Evolutionary conservation across 2,888 invertebrate species (phyloP), one percentile per base, ranked within the genome.

Genomic region (Melieria omissa): DNA sequence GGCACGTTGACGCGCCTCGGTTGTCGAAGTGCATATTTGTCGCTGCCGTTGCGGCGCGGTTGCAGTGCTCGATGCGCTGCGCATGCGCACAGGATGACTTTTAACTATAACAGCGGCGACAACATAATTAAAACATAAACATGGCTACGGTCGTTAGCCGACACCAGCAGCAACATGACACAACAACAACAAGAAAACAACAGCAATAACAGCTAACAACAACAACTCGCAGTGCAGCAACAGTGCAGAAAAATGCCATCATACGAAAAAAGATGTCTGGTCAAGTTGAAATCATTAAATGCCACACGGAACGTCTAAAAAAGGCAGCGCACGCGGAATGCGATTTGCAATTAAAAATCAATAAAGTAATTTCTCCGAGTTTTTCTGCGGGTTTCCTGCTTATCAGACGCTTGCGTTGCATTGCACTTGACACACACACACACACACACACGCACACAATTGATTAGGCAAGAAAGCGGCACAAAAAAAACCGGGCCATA

Each of bases 311-410:
- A 52, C 67, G 42, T 58, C 5, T 57, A 5, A 29, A 5, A 60
- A 54, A 4, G 49, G 16, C 52, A 41, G 14, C 45, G 10, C 41
- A 47, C 44, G 73, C 77, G 79, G 82, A 79, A 81, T 82, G 83
- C 83, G 77, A 82, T 82, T 77, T 78, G 83, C 82, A 81, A 81
- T 81, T 81, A 81, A 81, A 81, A 81, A 81, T 82, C 82, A 81
- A 82, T 81, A 81, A 82, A 81, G 49, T 44, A 67, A 62, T 71
- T 63, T 57, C 46, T 61, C 62, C 12, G 44, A 12, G 9, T 55
- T 65, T 65, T 54, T 10, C n/a, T 16, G 45, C n/a, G 3, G 7
- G n/a, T 65, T 12, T 16, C 16, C 5, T 8, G 46, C n/a, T 44
- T 52, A 45, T n/a, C 46, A n/a, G 6, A 42, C 16, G 7, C 46